Percentiles rank a stretch among this genome's conserved stretches.
Conservation (phyloP, 1,140 invertebrate species). For the Orchesella cincta region DNA sequence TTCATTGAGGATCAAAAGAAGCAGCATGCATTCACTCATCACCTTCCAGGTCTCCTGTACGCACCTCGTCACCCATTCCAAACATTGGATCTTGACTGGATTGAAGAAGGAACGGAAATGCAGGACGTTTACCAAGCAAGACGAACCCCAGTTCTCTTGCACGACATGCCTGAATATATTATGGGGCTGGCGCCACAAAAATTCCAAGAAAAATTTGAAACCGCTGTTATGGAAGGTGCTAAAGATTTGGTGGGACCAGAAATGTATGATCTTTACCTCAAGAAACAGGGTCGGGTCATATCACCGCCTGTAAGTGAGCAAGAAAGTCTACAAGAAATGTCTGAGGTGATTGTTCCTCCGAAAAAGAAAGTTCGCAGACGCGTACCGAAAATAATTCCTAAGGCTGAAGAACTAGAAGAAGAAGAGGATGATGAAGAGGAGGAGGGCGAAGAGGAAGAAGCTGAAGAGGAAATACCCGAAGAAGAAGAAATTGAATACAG, state of each 20-base stretch:
- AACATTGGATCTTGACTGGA: background rate
- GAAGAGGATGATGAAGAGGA: background rate
- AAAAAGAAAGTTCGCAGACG: background rate
- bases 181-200: background rate
- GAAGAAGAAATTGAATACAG: background rate
- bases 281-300: background rate
- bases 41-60: background rate
- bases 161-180: background rate
- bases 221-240: background rate
- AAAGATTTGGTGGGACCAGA: background rate
- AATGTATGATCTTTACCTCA: background rate
- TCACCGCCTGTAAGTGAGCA: background rate
- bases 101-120: background rate
- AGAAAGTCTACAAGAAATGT: background rate
- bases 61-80: background rate
- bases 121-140: background rate
- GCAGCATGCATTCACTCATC: background rate
- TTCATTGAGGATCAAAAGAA: background rate
- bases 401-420: background rate
- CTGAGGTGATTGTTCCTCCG: background rate
- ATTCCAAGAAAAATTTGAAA: background rate
- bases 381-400: background rate
- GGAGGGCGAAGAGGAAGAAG: background rate
- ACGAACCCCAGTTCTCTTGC: background rate
- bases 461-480: background rate